phyloP scores from a whole-genome alignment of 2,797 vertebrate genomes.

The Cynopterus sphinx region DNA sequence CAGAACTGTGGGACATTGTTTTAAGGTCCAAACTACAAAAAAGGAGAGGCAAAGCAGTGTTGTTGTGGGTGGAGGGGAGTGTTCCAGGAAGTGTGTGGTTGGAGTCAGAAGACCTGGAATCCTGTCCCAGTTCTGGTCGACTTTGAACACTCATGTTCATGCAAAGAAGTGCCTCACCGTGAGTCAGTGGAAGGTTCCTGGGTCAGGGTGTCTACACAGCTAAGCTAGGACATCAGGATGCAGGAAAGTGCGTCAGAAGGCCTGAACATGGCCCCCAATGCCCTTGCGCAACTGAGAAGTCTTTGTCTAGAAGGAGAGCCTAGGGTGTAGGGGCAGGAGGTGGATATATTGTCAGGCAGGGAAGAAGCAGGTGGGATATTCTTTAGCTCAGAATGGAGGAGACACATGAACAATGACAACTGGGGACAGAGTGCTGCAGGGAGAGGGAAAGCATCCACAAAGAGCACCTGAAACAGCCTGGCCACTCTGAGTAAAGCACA shows the following conservation, averaged over 20 bases:
- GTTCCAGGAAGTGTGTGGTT: background rate
- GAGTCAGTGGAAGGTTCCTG: background rate
- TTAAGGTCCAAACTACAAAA: background rate
- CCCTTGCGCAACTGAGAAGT: background rate
- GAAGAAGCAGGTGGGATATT: rapidly evolving
- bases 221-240: background rate
- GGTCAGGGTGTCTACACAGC: background rate
- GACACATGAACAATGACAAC: no score
- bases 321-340: background rate
- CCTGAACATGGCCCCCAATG: background rate
- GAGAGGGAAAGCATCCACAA: background rate
- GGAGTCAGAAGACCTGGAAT: background rate
- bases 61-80: background rate
- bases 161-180: background rate
- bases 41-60: background rate
- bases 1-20: background rate
- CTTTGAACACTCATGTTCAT: background rate
- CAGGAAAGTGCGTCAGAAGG: background rate
- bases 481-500: background rate
- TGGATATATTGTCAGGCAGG: background rate
- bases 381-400: background rate
- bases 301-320: background rate
- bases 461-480: background rate
- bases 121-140: background rate
- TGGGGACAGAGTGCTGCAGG: no score